Evolutionary conservation across 2,888 invertebrate genomes (phyloP).

Genomic region (Cacoxenus indagator): DNA sequence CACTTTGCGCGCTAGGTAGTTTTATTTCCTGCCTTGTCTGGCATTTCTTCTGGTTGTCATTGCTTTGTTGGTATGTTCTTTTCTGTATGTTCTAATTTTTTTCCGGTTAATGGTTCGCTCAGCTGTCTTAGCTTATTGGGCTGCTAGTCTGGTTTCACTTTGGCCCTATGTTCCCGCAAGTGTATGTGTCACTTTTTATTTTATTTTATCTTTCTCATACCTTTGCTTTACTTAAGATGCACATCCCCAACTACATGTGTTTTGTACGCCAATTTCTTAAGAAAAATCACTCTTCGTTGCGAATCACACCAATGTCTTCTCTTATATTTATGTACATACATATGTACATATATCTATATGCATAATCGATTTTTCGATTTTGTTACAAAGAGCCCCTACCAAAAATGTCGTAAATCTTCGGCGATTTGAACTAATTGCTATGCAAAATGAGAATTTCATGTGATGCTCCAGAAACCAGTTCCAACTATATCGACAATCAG

Average conservation of each 20-base stretch:
- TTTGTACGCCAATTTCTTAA: neutral
- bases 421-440: neutral
- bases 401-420: neutral
- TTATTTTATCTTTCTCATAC: neutral
- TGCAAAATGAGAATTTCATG: neutral
- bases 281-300: neutral
- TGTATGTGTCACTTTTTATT: neutral
- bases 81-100: neutral
- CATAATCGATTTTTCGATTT: too few relatives aligned
- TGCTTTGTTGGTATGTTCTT: neutral
- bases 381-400: too few relatives aligned
- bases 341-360: too few relatives aligned
- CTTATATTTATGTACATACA: too few relatives aligned
- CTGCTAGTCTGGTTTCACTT: neutral
- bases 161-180: neutral
- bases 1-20: constrained; percentile 50
- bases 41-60: neutral
- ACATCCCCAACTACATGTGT: neutral
- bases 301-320: neutral
- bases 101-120: neutral
- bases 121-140: neutral
- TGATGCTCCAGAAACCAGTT: neutral
- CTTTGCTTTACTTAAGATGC: neutral
- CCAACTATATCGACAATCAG: too few relatives aligned
- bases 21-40: constrained; percentile 35